Conservation (phyloP, 1,140 invertebrate genomes). For the Stegodyphus dumicola region DNA sequence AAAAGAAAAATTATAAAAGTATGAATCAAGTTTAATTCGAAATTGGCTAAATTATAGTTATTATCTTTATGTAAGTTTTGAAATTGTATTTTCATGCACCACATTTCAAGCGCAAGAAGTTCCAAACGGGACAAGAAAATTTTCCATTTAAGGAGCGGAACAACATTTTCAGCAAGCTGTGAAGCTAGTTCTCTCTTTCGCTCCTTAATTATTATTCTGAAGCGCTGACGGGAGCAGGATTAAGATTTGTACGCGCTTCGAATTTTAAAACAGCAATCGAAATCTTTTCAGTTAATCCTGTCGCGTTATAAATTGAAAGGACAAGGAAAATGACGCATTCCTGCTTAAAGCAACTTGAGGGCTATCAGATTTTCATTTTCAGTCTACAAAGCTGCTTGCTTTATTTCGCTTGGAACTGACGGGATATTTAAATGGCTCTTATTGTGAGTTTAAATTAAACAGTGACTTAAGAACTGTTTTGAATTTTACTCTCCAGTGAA, state of each 20-base stretch:
- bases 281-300: neutral
- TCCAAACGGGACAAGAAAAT: neutral
- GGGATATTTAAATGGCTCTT: neutral
- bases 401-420: neutral
- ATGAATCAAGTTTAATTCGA: no score
- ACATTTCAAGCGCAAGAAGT: no score
- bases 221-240: neutral
- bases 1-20: no score
- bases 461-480: neutral
- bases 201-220: conserved; percentile 3
- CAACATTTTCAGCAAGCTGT: neutral
- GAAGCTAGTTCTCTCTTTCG: neutral
- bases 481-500: neutral
- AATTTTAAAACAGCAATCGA: conserved; percentile 14
- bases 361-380: conserved; percentile 4
- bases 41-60: no score
- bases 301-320: conserved; percentile 4
- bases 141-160: neutral
- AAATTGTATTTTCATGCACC: no score
- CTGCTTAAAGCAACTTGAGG: neutral
- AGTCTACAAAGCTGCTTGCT: neutral
- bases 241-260: neutral
- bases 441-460: neutral
- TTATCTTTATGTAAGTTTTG: no score
- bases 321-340: conserved; percentile 13